Conservation (phyloP, 2,888 invertebrate species). For the Tricholauxania praeusta region DNA sequence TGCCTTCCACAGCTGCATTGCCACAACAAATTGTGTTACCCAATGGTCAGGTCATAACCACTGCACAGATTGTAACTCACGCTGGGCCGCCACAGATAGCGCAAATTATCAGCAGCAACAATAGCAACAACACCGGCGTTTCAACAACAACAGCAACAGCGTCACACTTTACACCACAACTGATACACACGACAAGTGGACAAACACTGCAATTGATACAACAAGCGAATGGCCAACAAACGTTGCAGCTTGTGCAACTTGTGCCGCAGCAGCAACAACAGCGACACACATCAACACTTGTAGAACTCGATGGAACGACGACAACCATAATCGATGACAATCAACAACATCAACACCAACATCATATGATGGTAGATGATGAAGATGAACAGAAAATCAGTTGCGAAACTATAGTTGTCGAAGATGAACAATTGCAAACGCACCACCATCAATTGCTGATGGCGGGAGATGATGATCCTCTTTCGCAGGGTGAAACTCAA, state of each 20-base stretch:
- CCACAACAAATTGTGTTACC: constrained; percentile 66
- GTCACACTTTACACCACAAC: constrained; percentile 57
- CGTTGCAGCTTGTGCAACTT: constrained; percentile 60
- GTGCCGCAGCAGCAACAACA: constrained; percentile 55
- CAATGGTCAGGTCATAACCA: constrained; percentile 66
- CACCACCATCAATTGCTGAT: constrained; percentile 45
- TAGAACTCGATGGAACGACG: constrained; percentile 43
- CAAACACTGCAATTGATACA: constrained; percentile 67
- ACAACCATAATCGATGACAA: constrained; percentile 46
- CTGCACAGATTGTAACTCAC: constrained; percentile 64
- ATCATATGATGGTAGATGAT: constrained; percentile 58
- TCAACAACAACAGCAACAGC: constrained; percentile 35
- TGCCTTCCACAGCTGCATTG: constrained; percentile 51
- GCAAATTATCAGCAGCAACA: constrained; percentile 60
- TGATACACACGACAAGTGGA: constrained; percentile 62
- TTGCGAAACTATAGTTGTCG: constrained; percentile 62
- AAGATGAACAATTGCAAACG: constrained; percentile 57
- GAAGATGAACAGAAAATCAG: constrained; percentile 59
- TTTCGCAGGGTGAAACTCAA: constrained; percentile 59
- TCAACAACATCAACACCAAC: constrained; percentile 56
- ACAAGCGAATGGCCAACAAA: constrained; percentile 65
- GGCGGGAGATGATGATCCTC: constrained; percentile 58
- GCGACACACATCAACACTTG: constrained; percentile 33
- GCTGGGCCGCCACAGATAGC: constrained; percentile 63
- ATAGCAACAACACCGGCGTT: constrained; percentile 27